Conservation (phyloP, 64 coral and sea anemone species). For the Porites australiensis region DNA sequence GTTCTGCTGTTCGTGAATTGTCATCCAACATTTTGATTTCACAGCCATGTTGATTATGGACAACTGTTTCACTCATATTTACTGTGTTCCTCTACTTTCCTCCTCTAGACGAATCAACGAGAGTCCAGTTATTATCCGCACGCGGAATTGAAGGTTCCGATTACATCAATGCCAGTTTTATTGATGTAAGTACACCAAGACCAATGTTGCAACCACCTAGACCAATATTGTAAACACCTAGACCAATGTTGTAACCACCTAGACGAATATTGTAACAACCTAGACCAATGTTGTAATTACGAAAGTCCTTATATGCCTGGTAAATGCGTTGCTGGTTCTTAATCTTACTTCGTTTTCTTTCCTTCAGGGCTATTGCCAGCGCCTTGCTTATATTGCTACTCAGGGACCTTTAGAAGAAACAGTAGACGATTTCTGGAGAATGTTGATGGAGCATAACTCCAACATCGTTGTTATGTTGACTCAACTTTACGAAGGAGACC, state of each 20-base stretch:
- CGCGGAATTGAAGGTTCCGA: conserved; percentile 89
- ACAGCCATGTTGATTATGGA: too few species aligned
- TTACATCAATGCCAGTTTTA: conserved; percentile 96
- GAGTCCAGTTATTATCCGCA: conserved; percentile 80
- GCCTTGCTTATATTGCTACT: conserved; percentile 87
- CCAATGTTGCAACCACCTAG: not conserved
- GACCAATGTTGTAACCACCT: too few species aligned
- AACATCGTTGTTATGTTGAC: conserved; percentile 91
- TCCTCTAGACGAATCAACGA: conserved; percentile 80
- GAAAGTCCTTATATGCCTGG: not conserved
- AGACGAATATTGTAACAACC: too few species aligned
- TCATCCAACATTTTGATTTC: too few species aligned
- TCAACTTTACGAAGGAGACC: conserved; percentile 79
- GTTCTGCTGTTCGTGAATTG: too few species aligned
- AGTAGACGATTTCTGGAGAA: conserved; percentile 94
- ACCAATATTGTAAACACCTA: too few species aligned
- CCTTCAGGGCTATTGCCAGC: conserved; percentile 85
- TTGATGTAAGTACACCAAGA: conserved; percentile 81
- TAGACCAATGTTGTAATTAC: too few species aligned
- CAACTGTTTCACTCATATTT: not conserved
- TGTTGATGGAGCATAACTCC: conserved; percentile 94
- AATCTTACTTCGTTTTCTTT: not conserved
- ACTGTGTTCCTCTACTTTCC: not conserved
- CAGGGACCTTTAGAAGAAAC: conserved; percentile 88
- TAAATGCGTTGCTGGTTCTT: not conserved